Percentiles rank a stretch among this genome's conserved stretches.
These are phyloP conservation scores for Anas acuta DNA, from an alignment of 2,797 vertebrate species.

Conservation along the genomic window DNA sequence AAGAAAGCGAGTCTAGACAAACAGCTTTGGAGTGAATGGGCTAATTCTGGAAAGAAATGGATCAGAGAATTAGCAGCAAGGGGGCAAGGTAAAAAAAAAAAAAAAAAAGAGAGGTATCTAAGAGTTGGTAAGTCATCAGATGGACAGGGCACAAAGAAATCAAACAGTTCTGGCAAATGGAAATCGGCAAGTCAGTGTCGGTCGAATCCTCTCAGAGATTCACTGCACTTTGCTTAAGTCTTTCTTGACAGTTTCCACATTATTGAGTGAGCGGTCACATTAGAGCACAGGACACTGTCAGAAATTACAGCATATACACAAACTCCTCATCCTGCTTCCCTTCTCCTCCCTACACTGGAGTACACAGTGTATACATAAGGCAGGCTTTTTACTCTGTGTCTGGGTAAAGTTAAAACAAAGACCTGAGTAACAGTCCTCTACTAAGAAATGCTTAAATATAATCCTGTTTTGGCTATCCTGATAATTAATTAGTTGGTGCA, in stretches of 20 bases:
- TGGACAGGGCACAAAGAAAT: not conserved
- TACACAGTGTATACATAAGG: not conserved
- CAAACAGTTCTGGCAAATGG: not conserved
- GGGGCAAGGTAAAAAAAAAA: not conserved
- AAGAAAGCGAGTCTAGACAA: not conserved
- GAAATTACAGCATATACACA: not conserved
- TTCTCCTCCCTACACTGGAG: not conserved
- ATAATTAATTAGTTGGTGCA: not conserved
- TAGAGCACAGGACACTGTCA: not conserved
- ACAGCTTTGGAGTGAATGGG: not conserved
- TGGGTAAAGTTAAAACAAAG: not conserved
- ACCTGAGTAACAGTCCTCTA: not conserved
- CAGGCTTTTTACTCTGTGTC: not conserved
- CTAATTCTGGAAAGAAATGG: not conserved
- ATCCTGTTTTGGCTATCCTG: not conserved
- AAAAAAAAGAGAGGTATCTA: not conserved
- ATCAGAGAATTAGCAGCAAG: not conserved
- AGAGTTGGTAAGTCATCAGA: not conserved
- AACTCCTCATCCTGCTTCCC: not conserved
- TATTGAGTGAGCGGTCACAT: not conserved
- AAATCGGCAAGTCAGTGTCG: not conserved
- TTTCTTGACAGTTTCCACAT: not conserved
- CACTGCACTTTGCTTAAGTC: not conserved
- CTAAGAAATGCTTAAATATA: not conserved
- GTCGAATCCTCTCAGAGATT: not conserved